phyloP scores from a whole-genome alignment of 2,113 vertebrate genomes.

The Tyrannus savana region DNA sequence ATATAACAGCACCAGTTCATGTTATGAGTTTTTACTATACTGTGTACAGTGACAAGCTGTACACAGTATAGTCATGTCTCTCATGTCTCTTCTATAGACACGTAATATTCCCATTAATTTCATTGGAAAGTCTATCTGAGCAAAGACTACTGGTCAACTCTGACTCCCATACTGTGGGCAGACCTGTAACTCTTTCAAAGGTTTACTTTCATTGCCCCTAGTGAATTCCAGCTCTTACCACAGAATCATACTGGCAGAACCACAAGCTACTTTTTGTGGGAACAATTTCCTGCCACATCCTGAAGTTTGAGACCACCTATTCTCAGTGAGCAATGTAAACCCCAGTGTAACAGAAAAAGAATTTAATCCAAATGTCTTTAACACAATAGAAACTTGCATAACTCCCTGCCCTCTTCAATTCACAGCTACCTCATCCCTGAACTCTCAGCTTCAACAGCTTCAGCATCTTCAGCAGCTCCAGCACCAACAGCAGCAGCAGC shows the following conservation, averaged over 20 bases:
- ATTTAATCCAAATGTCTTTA: neutral
- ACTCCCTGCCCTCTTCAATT: conserved; percentile 42
- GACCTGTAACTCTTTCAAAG: neutral
- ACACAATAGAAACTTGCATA: neutral
- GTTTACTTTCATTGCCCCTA: neutral
- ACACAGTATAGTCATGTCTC: too few species aligned
- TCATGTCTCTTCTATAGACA: neutral
- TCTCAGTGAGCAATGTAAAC: neutral
- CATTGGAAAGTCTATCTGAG: neutral
- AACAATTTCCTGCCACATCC: neutral
- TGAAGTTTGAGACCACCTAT: neutral
- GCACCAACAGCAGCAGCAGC: conserved; percentile 85
- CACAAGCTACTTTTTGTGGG: neutral
- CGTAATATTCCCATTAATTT: neutral
- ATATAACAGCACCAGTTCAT: neutral
- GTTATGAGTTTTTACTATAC: neutral
- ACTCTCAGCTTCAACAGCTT: conserved; percentile 97
- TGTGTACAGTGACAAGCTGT: neutral
- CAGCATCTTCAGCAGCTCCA: conserved; percentile 97
- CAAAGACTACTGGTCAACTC: neutral
- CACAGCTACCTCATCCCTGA: conserved; percentile 99
- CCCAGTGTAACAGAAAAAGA: neutral
- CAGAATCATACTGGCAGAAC: neutral
- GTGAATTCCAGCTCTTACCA: neutral
- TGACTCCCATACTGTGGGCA: neutral